A percentile compares a stretch with the other conserved stretches of the same genome.
phyloP scores from a whole-genome alignment of 2,113 vertebrate genomes.

The Chlorodrepanis virens region DNA sequence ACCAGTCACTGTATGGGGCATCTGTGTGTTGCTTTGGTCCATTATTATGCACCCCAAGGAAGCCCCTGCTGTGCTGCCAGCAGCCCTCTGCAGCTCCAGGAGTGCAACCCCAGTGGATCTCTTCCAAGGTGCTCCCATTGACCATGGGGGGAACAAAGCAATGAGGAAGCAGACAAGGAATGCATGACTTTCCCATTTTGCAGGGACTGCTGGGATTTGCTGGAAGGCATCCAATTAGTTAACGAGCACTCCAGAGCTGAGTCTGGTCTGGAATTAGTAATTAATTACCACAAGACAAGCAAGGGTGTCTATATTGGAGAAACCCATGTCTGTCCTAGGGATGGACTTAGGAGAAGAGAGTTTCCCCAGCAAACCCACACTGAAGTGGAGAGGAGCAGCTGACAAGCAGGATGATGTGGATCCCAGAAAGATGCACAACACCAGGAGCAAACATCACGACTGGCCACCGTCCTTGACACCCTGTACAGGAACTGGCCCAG shows the following conservation, averaged over 20 bases:
- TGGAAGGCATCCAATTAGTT: slow-evolving; percentile 49
- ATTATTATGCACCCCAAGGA: neutral
- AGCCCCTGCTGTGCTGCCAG: neutral
- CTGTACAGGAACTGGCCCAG: neutral
- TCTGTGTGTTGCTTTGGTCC: neutral
- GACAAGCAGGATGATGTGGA: neutral
- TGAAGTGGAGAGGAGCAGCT: neutral
- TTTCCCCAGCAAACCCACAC: neutral
- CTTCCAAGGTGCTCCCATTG: neutral
- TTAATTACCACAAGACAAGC: slow-evolving; percentile 11
- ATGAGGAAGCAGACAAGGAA: neutral
- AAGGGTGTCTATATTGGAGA: neutral
- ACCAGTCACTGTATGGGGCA: accelerated
- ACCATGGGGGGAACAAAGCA: neutral
- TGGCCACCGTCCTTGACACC: neutral
- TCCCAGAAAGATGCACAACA: neutral
- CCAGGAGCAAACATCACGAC: neutral
- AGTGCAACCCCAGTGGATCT: neutral
- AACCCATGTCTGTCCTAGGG: neutral
- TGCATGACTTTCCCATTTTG: accelerated
- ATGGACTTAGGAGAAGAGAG: neutral
- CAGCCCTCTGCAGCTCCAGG: neutral
- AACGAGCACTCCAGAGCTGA: slow-evolving; percentile 3
- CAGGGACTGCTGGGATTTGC: slow-evolving; percentile 11
- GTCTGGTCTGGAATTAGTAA: slow-evolving; percentile 25